phyloP scores from a whole-genome alignment of 2,888 invertebrate genomes.

The Coecobrya sp. region DNA sequence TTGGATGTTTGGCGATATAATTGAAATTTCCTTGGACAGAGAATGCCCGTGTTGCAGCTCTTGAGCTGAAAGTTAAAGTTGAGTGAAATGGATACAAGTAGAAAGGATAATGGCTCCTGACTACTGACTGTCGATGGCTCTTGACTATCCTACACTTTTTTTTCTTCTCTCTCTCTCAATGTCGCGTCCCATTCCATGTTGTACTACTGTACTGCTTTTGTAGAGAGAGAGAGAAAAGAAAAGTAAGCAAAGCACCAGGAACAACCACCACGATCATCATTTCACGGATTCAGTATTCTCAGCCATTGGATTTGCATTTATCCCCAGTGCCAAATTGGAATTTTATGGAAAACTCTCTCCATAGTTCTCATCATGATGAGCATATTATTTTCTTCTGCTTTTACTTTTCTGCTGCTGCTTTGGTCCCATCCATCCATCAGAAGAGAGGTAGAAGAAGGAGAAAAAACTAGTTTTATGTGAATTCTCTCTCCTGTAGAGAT shows the following conservation, averaged over 20 bases:
- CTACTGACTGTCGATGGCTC: conserved; percentile 50
- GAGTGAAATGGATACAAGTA: conserved; percentile 47
- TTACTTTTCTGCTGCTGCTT: background rate
- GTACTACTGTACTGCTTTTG: background rate
- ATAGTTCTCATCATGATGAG: conserved; percentile 31
- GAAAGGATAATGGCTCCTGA: conserved; percentile 52
- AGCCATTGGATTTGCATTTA: conserved; percentile 68
- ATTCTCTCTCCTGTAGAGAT: conserved; percentile 26
- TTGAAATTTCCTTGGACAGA: conserved; percentile 51
- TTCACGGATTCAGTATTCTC: conserved; percentile 46
- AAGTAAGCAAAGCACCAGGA: conserved; percentile 8
- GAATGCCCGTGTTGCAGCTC: background rate
- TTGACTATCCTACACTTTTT: background rate
- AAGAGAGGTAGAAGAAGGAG: background rate
- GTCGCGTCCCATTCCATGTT: conserved; percentile 50
- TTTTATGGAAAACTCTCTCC: conserved; percentile 70
- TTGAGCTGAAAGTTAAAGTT: conserved; percentile 1
- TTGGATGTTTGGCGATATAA: conserved; percentile 46
- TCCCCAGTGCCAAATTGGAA: conserved; percentile 70
- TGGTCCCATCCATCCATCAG: background rate
- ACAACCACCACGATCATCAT: conserved; percentile 25
- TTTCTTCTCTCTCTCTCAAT: conserved; percentile 30
- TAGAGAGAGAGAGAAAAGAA: background rate
- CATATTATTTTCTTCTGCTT: conserved; percentile 18
- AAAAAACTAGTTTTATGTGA: conserved; percentile 55